Evolutionary conservation across 2,888 invertebrate genomes (phyloP).

Genomic region (Brachycybe producta): DNA sequence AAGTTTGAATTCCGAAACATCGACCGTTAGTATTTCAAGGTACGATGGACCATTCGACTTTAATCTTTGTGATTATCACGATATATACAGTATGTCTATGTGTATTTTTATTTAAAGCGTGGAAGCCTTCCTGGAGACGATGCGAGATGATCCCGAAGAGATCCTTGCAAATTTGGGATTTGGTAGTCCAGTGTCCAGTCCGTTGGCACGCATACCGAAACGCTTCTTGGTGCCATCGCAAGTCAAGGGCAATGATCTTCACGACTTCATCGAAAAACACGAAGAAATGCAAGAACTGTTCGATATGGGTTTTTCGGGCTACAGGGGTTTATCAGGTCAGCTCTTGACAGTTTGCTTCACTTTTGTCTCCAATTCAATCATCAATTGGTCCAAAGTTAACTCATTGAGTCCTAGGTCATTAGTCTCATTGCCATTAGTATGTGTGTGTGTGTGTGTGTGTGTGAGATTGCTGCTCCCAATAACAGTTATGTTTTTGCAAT

Average conservation of each 20-base stretch:
- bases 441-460: background rate
- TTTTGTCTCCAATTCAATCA: background rate
- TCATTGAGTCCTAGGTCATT: background rate
- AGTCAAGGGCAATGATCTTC: constrained; percentile 59
- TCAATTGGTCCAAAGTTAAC: background rate
- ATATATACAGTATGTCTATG: constrained; percentile 50
- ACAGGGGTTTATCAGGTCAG: constrained; percentile 58
- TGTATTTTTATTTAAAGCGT: constrained; percentile 57
- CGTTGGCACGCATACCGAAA: constrained; percentile 54
- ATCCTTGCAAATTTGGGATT: constrained; percentile 54
- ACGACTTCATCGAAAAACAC: constrained; percentile 58
- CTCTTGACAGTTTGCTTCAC: constrained; percentile 17
- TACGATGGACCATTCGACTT: too few species aligned
- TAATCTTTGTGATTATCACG: too few species aligned
- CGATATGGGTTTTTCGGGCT: constrained; percentile 61
- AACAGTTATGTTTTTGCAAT: too few species aligned
- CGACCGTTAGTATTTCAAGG: too few species aligned
- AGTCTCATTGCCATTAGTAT: constrained; percentile 11
- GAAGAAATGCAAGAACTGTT: constrained; percentile 57
- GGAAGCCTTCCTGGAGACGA: too few species aligned
- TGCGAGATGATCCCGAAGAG: constrained; percentile 79
- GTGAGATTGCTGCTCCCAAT: too few species aligned
- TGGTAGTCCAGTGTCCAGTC: constrained; percentile 29
- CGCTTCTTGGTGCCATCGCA: constrained; percentile 68
- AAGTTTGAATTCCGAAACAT: too few species aligned